Evolutionary conservation across 2,113 vertebrate genomes (phyloP), one percentile per base, ranked within the genome.

Genomic region (Arenaria interpres): DNA sequence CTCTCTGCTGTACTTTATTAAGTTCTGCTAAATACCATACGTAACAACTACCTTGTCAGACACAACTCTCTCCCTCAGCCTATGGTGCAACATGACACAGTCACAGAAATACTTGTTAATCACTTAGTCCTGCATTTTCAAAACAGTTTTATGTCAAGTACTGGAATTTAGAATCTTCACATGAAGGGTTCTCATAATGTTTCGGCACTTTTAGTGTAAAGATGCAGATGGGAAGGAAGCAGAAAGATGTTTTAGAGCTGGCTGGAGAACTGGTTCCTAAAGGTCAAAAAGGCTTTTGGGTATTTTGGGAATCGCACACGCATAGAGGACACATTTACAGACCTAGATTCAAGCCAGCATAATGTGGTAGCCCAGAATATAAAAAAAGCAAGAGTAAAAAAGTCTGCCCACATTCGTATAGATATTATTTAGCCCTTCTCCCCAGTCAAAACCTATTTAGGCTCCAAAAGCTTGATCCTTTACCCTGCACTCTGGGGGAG

Each of bases 1-100:
- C 88, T 75, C 74, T 88, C 69, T 63, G 23, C 50, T 46, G 76
- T 67, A 74, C 60, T 95, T 91, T 90, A 88, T 92, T 95, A 96
- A 57, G 57, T 78, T 88, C 69, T 68, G 85, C 73, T 97, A 93
- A 96, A 87, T 63, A 86, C 60, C 53, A 54, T 8, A 43, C 2
- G 16, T 76, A 94, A 76, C 73, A 64, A 79, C 74, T 53, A 35
- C 72, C 78, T 57, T 76, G 89, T 81, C 91, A 75, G 80, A 80
- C n/a, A 59, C 39, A 95, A 95, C 80, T 20, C 28, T 27, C 56
- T 85, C 60, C 56, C 53, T 77, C 87, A 77, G 85, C 64, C 63
- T 50, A 5, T 13, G 71, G 51, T 25, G 25, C 35, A 45, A 48
- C 32, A 24, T 7, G 11, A 67, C 53, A 50, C 1, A 4, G 60